Conservation (phyloP, 2,888 invertebrate genomes). For the Corbicula japonica region DNA sequence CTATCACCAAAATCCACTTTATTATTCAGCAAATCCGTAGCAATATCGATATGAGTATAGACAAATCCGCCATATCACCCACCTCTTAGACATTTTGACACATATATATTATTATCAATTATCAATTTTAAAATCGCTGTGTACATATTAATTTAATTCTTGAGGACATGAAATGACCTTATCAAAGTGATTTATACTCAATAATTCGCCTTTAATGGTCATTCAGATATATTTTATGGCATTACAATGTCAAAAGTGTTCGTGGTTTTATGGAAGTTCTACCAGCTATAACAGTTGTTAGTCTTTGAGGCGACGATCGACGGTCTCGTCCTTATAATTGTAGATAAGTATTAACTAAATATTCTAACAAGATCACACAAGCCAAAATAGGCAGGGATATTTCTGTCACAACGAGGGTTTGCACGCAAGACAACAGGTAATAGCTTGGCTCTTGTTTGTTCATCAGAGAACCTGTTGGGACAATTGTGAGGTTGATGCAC, state of each 20-base stretch:
- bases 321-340: slow-evolving; percentile 17
- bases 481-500: too few species aligned
- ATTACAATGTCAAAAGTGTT: slow-evolving; percentile 36
- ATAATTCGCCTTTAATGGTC: slow-evolving; percentile 54
- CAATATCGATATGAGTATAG: slow-evolving; percentile 28
- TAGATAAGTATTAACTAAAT: too few species aligned
- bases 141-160: slow-evolving; percentile 57
- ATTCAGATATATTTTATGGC: slow-evolving; percentile 54
- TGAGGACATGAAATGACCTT: slow-evolving; percentile 47
- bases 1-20: slow-evolving; percentile 52
- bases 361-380: too few species aligned
- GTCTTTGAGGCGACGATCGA: slow-evolving; percentile 30
- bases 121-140: slow-evolving; percentile 45
- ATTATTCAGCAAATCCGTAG: slow-evolving; percentile 44
- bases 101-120: slow-evolving; percentile 51
- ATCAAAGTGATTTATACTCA: slow-evolving; percentile 63
- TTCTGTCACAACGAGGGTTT: too few species aligned
- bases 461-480: too few species aligned
- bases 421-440: too few species aligned
- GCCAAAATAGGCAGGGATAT: too few species aligned
- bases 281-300: slow-evolving; percentile 7
- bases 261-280: slow-evolving; percentile 14
- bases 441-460: too few species aligned
- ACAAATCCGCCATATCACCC: slow-evolving; percentile 12
- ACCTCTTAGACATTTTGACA: slow-evolving; percentile 44